Conservation (phyloP, 2,113 vertebrate species). For the Ursus arctos region DNA sequence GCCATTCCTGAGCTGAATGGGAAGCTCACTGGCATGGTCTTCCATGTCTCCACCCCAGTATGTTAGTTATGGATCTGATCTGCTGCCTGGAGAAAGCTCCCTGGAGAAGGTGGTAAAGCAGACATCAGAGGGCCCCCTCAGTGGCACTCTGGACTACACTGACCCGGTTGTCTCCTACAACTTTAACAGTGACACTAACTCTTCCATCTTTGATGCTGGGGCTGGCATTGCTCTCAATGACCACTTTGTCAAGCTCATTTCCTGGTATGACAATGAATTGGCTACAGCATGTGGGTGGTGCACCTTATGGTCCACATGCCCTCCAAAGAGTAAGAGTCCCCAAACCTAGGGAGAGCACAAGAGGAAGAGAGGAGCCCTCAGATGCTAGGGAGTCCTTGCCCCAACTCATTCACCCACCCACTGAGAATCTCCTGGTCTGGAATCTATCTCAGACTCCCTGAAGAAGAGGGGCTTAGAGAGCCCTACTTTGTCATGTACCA, state of each 20-base stretch:
- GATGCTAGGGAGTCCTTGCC: not conserved
- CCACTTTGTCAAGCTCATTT: not conserved
- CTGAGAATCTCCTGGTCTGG: not conserved
- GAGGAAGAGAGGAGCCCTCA: not conserved
- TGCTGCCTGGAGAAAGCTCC: not conserved
- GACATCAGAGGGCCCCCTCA: not conserved
- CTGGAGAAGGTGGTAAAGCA: not conserved
- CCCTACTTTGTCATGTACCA: not conserved
- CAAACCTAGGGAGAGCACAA: not conserved
- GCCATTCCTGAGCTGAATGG: not conserved
- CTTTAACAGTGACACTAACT: not conserved
- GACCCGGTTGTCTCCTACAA: not conserved
- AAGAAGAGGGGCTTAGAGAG: not conserved
- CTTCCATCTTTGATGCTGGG: not conserved
- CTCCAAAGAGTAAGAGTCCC: not conserved
- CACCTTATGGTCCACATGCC: not conserved
- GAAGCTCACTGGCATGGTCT: not conserved
- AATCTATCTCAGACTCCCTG: not conserved
- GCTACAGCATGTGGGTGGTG: not conserved
- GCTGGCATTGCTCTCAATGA: not conserved
- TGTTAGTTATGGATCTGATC: not conserved
- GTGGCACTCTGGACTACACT: not conserved
- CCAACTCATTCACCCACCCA: not conserved
- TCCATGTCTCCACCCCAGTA: not conserved
- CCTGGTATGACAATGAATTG: not conserved